Base-by-base conservation (phyloP, 1,140 invertebrate species). In the Nomia melanderi region DNA sequence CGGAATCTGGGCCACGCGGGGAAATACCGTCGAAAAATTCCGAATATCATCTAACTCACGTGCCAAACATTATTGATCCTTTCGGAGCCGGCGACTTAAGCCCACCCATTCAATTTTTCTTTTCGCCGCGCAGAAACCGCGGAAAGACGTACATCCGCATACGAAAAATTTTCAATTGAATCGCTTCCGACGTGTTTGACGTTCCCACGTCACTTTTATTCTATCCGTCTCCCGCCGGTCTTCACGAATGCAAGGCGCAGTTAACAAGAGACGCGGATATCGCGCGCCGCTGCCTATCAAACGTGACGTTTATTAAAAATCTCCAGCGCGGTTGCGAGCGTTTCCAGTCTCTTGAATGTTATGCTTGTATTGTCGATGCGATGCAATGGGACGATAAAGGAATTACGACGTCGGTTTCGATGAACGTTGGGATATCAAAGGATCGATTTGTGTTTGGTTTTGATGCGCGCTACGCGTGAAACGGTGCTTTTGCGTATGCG, bases 61-160 rank as follows among this genome's bases (percentile, higher is more conserved):
- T 56, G 69, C 56, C 56, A 47, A 62, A 60, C 11, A 23, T 29
- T 36, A 50, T 72, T 53, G 57, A 72, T 72, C 56, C 56, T 7
- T 44, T 47, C 39, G 6, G 25, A 39, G 9, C 14, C 17, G 20
- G 6, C 11, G 53, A 41, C 54, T 70, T 44, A 20, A 59, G 69
- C 69, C 25, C 33, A 7, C 14, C 12, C 41, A n/a, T 36, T 63
- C 41, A 36, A 72, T 72, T 17, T 36, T 14, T 20, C 56, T 1
- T n/a, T n/a, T n/a, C n/a, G n/a, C n/a, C n/a, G n/a, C n/a, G n/a
- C 14, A 50, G 47, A 29, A 36, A 50, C 7, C 27, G 4, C 23
- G 44, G 39, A 64, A 65, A 64, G 47, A 65, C 71, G 60, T 0
- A 33, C 44, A 2, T 39, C 31, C 2, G 5, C 8, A 27, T 17